Percentiles rank a stretch among this genome's conserved stretches.
phyloP scores from a whole-genome alignment of 1,140 invertebrate genomes.

The Drosophila rhopaloa region DNA sequence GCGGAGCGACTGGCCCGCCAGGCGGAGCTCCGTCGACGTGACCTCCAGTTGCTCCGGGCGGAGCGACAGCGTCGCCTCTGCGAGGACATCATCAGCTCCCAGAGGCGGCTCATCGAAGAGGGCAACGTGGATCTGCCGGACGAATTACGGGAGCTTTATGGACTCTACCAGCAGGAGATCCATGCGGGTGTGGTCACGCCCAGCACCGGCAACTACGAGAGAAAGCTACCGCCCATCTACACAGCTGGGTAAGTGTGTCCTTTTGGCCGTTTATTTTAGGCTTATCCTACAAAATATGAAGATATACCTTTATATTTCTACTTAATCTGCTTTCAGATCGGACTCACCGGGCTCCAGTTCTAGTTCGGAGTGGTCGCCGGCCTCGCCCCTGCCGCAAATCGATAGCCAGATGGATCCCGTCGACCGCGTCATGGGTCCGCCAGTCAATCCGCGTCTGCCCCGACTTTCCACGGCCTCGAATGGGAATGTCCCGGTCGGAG shows the following conservation, averaged over 20 bases:
- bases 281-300: no score
- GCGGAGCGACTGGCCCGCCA: conserved; percentile 93
- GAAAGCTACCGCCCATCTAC: conserved; percentile 83
- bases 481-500: conserved; percentile 6
- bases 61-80: conserved; percentile 93
- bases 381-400: conserved; percentile 75
- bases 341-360: conserved; percentile 84
- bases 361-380: conserved; percentile 83
- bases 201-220: conserved; percentile 69
- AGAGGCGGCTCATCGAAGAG: conserved; percentile 93
- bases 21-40: conserved; percentile 93
- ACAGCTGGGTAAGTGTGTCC: conserved; percentile 71
- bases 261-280: no score
- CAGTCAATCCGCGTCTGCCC: conserved; percentile 77
- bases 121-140: conserved; percentile 89
- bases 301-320: background rate
- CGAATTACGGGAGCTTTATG: conserved; percentile 93
- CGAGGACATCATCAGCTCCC: conserved; percentile 96
- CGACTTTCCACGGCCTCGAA: conserved; percentile 46
- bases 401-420: conserved; percentile 64
- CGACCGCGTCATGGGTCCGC: conserved; percentile 81
- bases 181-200: conserved; percentile 87
- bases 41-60: conserved; percentile 92
- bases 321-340: conserved; percentile 50
- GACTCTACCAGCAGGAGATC: conserved; percentile 94